Percentiles rank a stretch among this genome's conserved stretches.
Evolutionary conservation across 2,113 vertebrate genomes (phyloP).

Genomic region (Polypterus bichir): DNA sequence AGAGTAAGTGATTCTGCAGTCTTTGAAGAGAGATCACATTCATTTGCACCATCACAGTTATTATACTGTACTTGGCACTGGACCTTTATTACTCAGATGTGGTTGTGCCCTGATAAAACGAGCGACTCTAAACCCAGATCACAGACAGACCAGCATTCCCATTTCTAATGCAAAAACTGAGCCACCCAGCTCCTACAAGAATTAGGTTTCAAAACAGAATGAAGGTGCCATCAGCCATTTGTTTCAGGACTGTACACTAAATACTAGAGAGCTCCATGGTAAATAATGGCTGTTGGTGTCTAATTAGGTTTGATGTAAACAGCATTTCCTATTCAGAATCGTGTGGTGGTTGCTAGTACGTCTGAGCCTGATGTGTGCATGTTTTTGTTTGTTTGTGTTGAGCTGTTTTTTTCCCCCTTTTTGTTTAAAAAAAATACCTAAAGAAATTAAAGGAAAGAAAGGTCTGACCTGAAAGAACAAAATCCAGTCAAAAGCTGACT

Average conservation of each 20-base stretch:
- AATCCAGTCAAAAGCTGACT: no score
- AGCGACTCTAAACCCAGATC: no score
- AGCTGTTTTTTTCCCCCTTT: neutral
- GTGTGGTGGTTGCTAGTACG: neutral
- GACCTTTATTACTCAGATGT: no score
- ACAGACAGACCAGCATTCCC: no score
- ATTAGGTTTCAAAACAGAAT: neutral
- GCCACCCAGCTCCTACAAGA: no score
- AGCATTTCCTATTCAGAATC: slow-evolving; percentile 2
- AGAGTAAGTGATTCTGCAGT: no score
- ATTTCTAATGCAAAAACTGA: no score
- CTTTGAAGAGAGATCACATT: no score
- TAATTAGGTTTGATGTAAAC: slow-evolving; percentile 7
- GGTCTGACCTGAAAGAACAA: no score
- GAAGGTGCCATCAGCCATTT: neutral
- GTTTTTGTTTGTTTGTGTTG: neutral
- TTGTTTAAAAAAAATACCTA: neutral
- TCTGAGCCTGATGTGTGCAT: neutral
- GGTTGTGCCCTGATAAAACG: no score
- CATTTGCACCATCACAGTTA: no score
- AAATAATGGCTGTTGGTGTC: slow-evolving; percentile 1
- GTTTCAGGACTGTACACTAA: neutral
- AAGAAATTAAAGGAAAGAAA: neutral
- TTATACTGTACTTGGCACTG: no score
- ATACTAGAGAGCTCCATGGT: neutral